These are phyloP conservation scores for Acanthiza pusilla DNA, from an alignment of 2,797 vertebrate species.

Conservation along the genomic window DNA sequence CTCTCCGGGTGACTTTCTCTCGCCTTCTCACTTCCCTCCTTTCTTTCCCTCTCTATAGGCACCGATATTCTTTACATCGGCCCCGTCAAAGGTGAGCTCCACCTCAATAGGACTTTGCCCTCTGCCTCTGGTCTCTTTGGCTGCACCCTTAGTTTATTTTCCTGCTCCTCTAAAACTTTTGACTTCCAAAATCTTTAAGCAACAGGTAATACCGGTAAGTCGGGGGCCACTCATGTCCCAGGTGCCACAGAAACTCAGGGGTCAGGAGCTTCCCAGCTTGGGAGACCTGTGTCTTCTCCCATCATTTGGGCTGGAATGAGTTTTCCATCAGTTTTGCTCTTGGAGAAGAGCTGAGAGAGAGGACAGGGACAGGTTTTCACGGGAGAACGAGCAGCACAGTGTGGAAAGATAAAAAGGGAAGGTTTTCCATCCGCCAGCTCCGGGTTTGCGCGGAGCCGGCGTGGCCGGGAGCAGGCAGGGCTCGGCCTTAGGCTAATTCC, in stretches of 20 bases:
- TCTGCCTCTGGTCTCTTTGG: conserved; percentile 64
- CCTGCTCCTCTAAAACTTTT: conserved; percentile 62
- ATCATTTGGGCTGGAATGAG: conserved; percentile 39
- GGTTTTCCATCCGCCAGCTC: background rate
- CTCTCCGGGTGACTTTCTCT: conserved; percentile 70
- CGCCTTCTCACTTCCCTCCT: conserved; percentile 77
- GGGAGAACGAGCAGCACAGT: background rate
- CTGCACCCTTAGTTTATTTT: conserved; percentile 60
- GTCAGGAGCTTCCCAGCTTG: background rate
- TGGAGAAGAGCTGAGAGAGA: conserved; percentile 4
- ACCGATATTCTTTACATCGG: conserved; percentile 99
- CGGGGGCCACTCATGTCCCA: background rate
- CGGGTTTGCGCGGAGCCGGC: background rate
- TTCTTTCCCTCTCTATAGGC: conserved; percentile 86
- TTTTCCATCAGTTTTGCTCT: conserved; percentile 40
- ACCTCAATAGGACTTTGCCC: conserved; percentile 59
- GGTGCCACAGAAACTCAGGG: background rate
- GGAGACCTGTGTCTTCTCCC: conserved; percentile 10
- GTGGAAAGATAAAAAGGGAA: background rate
- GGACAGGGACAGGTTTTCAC: conserved; percentile 29
- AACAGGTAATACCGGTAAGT: conserved; percentile 43
- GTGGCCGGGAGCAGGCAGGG: background rate
- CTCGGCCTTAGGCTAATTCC: background rate
- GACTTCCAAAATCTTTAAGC: conserved; percentile 40
- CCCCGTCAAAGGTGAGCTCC: conserved; percentile 98